phyloP scores from a whole-genome alignment of 2,113 vertebrate species.

The Dromiciops gliroides region DNA sequence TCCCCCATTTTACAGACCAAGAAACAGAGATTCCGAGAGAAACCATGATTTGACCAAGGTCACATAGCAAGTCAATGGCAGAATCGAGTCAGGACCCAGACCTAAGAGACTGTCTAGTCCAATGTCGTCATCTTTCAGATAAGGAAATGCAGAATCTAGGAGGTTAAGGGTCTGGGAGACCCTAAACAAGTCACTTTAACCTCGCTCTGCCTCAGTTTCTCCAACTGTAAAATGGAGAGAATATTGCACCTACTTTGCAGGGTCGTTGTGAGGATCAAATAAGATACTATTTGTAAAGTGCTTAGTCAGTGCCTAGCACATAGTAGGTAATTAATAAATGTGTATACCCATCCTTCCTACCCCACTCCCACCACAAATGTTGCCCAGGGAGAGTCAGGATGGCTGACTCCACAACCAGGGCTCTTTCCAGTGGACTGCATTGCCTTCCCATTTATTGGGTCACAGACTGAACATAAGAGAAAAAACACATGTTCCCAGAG shows the following conservation, averaged over 20 bases:
- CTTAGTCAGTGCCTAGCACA: not conserved
- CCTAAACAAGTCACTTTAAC: too few relatives aligned
- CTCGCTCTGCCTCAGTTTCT: not conserved
- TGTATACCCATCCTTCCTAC: not conserved
- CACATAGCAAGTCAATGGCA: not conserved
- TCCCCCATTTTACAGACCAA: not conserved
- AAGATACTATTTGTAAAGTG: not conserved
- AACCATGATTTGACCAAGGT: not conserved
- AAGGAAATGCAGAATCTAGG: too few relatives aligned
- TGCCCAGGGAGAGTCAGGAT: not conserved
- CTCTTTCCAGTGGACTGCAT: too few relatives aligned
- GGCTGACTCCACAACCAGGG: too few relatives aligned
- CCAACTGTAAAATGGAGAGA: not conserved
- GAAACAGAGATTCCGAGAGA: not conserved
- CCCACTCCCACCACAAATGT: not conserved
- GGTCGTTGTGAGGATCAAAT: not conserved
- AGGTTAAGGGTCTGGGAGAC: too few relatives aligned
- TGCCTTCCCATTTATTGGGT: not conserved
- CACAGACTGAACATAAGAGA: too few relatives aligned
- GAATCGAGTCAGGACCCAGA: not conserved
- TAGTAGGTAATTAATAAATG: not conserved
- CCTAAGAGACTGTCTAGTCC: not conserved
- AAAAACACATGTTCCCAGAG: not conserved
- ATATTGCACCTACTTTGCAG: not conserved
- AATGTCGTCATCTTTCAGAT: not conserved